Conservation (phyloP, 2,113 vertebrate species). For the Rana temporaria region DNA sequence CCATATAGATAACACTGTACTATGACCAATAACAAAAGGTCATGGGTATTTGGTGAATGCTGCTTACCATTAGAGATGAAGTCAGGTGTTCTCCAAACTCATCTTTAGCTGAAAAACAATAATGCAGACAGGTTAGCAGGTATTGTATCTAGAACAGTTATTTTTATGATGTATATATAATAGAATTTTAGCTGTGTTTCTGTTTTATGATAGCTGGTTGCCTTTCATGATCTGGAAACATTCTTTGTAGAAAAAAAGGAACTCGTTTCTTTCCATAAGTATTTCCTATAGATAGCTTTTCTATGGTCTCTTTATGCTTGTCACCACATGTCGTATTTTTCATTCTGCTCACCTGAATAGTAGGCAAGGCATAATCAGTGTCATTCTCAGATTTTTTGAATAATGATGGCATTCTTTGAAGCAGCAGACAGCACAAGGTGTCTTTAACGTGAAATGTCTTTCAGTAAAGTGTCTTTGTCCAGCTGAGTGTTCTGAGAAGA, state of each 20-base stretch:
- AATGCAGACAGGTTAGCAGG: too few relatives aligned
- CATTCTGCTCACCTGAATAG: constrained; percentile 6
- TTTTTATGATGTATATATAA: too few relatives aligned
- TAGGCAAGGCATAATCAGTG: background rate
- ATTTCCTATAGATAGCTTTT: background rate
- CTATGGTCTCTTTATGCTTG: background rate
- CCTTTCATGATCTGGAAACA: background rate
- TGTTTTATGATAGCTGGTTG: too few relatives aligned
- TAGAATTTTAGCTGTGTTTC: too few relatives aligned
- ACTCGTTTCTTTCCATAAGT: background rate
- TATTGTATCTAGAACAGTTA: too few relatives aligned
- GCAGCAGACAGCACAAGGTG: background rate
- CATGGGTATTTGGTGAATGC: too few relatives aligned
- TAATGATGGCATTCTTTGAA: background rate
- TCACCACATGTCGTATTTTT: background rate
- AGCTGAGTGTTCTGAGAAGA: background rate
- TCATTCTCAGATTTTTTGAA: background rate
- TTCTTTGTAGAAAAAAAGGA: background rate
- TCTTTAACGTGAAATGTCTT: background rate
- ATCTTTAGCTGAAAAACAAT: too few relatives aligned
- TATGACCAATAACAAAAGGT: too few relatives aligned
- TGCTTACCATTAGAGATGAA: too few relatives aligned
- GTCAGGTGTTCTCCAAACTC: too few relatives aligned
- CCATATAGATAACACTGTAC: too few relatives aligned
- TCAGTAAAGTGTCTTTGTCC: background rate